Evolutionary conservation across 2,113 vertebrate genomes (phyloP), one percentile per base, ranked within the genome.

Genomic region (Rhegmatorhina hoffmannsi): DNA sequence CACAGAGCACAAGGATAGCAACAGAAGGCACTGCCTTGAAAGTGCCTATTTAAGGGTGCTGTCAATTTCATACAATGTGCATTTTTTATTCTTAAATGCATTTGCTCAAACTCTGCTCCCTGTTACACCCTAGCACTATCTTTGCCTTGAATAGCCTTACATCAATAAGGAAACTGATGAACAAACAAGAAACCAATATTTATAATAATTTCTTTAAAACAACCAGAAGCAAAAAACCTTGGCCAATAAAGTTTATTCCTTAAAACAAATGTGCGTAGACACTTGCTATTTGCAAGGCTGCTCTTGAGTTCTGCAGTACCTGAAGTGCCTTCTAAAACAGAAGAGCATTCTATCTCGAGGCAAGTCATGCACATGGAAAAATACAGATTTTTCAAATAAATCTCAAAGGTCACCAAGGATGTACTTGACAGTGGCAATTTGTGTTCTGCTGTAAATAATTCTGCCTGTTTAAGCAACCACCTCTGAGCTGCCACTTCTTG

Each of bases 381-480:
- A 91, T 23, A 59, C 0, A 0, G 44, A 84, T 80, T 88, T 86
- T 92, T 84, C 84, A 90, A 67, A 96, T 66, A 70, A 69, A 92
- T 87, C 75, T 67, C 62, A 75, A 76, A 87, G 82, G 76, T 93
- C 83, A 87, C 1, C 19, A 40, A 23, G 55, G 47, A 91, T 24
- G 36, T 59, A 84, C 17, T 73, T 90, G 84, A 81, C 60, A 91
- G 55, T 24, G 36, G 78, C 36, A 83, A 53, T 66, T 49, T 66
- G 33, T 86, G 72, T 76, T 80, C 89, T 58, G 77, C 72, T 76
- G 87, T 58, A 93, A 85, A 80, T 66, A 87, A 92, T 66, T 94
- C 38, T 89, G 50, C 55, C 40, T 90, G 86, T 91, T 95, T 63
- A 90, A 89, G 73, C 38, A 92, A 56, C 38, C 38, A 78, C 38